A percentile compares a stretch with the other conserved stretches of the same genome.
Conservation (phyloP, 2,113 vertebrate genomes). For the Dermatemys mawii region DNA sequence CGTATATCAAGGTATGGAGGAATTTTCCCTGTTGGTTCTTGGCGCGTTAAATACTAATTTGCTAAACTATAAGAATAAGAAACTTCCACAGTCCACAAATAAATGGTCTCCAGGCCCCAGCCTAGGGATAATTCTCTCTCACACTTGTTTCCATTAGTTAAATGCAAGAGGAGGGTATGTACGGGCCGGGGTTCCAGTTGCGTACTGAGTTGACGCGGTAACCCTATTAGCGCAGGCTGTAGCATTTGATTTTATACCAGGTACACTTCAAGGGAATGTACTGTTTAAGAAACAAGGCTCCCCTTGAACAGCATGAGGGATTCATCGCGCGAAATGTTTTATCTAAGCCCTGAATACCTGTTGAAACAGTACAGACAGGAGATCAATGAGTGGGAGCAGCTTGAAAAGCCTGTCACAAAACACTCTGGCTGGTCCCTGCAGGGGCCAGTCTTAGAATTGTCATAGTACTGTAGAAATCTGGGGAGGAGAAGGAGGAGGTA, state of each 20-base stretch:
- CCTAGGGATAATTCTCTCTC: slow-evolving; percentile 41
- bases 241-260: neutral
- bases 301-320: neutral
- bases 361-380: slow-evolving; percentile 1
- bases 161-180: slow-evolving; percentile 32
- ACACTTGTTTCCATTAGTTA: slow-evolving; percentile 35
- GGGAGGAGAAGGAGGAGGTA: slow-evolving; percentile 1
- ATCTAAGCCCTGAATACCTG: neutral
- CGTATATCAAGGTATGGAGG: accelerated
- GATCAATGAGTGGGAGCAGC: slow-evolving; percentile 18
- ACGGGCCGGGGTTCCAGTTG: neutral
- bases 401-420: slow-evolving; percentile 10
- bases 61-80: neutral
- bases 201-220: neutral
- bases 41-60: neutral
- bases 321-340: neutral
- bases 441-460: neutral
- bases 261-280: neutral
- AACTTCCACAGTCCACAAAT: slow-evolving; percentile 28
- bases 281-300: neutral
- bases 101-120: neutral
- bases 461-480: neutral
- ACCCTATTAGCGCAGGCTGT: neutral
- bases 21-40: neutral
- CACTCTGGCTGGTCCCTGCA: neutral